Evolutionary conservation across 30 jellyfish, hydroid and myxozoan genomes (phyloP).

Genomic region (Turritopsis dohrnii): DNA sequence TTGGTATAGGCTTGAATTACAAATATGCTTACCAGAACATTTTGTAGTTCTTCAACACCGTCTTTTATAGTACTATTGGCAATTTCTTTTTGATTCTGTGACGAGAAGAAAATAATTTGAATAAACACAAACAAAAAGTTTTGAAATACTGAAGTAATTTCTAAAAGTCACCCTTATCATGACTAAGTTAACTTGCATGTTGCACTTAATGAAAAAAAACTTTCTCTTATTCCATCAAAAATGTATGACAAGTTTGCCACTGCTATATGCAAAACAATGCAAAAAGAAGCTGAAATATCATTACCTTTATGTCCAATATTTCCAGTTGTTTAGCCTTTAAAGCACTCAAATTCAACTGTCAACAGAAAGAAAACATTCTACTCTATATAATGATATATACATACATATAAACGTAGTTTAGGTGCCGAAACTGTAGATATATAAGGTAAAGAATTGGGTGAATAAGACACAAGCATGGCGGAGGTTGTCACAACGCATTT

Average conservation of each 20-base stretch:
- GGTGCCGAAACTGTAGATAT: no score
- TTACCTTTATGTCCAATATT: background rate
- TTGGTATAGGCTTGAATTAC: background rate
- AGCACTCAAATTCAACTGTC: slow-evolving; percentile 11
- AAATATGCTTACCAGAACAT: background rate
- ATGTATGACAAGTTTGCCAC: no score
- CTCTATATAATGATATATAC: background rate
- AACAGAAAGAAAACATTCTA: background rate
- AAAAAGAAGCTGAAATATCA: background rate
- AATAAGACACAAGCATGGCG: no score
- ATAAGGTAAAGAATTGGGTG: no score
- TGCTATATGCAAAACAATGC: background rate
- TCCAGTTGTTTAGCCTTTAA: slow-evolving; percentile 4
- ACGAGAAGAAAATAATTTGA: background rate
- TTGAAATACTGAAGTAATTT: background rate
- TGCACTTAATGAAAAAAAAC: no score
- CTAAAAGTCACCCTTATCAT: no score
- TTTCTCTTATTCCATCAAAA: no score
- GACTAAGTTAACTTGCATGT: no score
- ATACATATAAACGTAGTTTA: no score
- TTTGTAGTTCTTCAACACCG: slow-evolving; percentile 3
- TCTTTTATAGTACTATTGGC: background rate
- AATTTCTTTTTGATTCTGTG: background rate
- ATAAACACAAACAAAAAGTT: background rate
- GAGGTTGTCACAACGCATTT: no score